Evolutionary conservation across 2,797 vertebrate species (phyloP).

Genomic region (Sebastolobus alascanus): DNA sequence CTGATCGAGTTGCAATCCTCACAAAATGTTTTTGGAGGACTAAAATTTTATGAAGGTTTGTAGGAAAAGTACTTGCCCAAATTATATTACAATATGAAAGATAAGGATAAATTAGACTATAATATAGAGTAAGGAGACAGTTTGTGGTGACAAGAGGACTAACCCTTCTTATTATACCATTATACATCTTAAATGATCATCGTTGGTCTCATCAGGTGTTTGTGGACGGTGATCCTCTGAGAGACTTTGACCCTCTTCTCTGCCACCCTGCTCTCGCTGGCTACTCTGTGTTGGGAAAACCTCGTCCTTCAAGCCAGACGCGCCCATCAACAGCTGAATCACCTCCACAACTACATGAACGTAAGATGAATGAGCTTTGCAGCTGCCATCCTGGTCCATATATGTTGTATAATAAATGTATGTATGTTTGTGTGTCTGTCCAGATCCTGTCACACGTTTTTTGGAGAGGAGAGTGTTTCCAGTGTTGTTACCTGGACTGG

Average conservation of each 20-base stretch:
- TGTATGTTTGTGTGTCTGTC: constrained; percentile 21
- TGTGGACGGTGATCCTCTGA: constrained; percentile 56
- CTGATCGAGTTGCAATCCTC: too few relatives aligned
- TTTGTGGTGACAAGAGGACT: too few relatives aligned
- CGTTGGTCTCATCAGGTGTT: constrained; percentile 67
- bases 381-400: neutral
- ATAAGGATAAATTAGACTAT: too few relatives aligned
- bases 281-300: constrained; percentile 10
- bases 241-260: constrained; percentile 45
- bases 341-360: constrained; percentile 3
- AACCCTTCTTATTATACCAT: too few relatives aligned
- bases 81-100: too few relatives aligned
- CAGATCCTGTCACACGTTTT: constrained; percentile 85
- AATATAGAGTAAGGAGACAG: too few relatives aligned
- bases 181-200: neutral
- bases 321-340: constrained; percentile 40
- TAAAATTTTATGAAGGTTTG: too few relatives aligned
- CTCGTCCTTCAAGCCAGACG: constrained; percentile 2
- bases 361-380: constrained; percentile 43
- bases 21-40: too few relatives aligned
- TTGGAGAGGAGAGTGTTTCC: constrained; percentile 89
- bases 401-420: neutral
- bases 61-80: too few relatives aligned
- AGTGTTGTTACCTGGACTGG: constrained; percentile 89
- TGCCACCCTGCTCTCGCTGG: constrained; percentile 47